A percentile compares a stretch with the other conserved stretches of the same genome.
Evolutionary conservation across 2,797 vertebrate species (phyloP).

Genomic region (Sebastes ruberrimus): DNA sequence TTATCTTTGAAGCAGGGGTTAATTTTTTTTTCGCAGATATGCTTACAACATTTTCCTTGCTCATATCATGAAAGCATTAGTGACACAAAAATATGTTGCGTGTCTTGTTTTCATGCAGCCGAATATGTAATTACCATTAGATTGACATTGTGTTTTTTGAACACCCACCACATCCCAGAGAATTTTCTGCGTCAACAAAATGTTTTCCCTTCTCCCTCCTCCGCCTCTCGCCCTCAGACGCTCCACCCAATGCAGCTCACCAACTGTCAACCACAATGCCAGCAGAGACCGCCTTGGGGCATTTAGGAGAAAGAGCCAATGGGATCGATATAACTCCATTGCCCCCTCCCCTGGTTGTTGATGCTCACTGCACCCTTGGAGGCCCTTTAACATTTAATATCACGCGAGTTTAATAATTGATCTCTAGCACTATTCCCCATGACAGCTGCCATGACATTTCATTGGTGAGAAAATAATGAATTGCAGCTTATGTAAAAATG

Average conservation of each 20-base stretch:
- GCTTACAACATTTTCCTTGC: background rate
- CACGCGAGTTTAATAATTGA: background rate
- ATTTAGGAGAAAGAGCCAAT: conserved; percentile 15
- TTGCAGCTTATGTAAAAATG: background rate
- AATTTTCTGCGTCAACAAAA: conserved; percentile 6
- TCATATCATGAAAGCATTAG: background rate
- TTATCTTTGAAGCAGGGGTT: background rate
- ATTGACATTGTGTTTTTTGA: conserved; percentile 1
- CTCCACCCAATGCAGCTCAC: background rate
- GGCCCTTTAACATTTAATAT: background rate
- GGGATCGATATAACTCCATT: conserved; percentile 16
- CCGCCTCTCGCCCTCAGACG: background rate
- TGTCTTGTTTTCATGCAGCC: background rate
- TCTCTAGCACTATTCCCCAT: background rate
- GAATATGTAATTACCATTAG: background rate
- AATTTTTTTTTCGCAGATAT: background rate
- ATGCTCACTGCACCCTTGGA: conserved; percentile 30
- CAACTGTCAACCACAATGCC: conserved; percentile 13
- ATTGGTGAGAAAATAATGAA: background rate
- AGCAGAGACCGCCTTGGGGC: background rate
- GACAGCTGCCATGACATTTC: background rate
- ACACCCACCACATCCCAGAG: background rate
- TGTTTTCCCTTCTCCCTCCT: background rate
- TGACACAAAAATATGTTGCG: background rate
- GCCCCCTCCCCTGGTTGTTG: conserved; percentile 49